Conservation (phyloP, 2,888 invertebrate genomes). For the Cryptocephalus primarius region DNA sequence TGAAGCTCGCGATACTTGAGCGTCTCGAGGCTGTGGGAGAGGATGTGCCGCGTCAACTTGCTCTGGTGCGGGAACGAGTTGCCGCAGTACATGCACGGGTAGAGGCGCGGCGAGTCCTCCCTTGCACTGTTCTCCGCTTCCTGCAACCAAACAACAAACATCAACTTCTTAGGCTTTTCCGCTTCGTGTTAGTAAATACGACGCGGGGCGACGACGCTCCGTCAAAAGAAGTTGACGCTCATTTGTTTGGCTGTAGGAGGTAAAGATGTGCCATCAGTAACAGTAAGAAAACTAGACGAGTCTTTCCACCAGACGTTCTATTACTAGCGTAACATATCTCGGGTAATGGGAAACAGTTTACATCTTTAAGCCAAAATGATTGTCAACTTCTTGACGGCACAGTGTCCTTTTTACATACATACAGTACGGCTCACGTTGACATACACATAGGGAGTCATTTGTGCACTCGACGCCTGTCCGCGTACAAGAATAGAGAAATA, state of each 20-base stretch:
- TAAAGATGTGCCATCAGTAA: slow-evolving; percentile 21
- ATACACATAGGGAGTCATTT: no score
- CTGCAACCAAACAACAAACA: slow-evolving; percentile 82
- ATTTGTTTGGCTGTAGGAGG: slow-evolving; percentile 57
- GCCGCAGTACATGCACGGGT: slow-evolving; percentile 84
- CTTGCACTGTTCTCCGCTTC: slow-evolving; percentile 42
- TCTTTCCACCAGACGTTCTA: no score
- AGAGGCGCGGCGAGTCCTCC: slow-evolving; percentile 37
- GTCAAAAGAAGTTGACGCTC: slow-evolving; percentile 78
- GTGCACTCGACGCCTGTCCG: no score
- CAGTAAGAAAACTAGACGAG: slow-evolving; percentile 10
- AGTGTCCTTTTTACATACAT: slow-evolving; percentile 5
- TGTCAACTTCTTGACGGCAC: slow-evolving; percentile 88
- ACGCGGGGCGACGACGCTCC: slow-evolving; percentile 20
- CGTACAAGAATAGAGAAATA: no score
- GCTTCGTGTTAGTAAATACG: neutral
- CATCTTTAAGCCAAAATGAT: slow-evolving; percentile 65
- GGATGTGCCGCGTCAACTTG: slow-evolving; percentile 81
- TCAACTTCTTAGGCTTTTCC: slow-evolving; percentile 67
- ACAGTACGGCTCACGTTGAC: no score
- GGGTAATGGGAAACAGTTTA: neutral
- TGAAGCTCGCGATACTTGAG: slow-evolving; percentile 68
- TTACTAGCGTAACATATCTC: no score
- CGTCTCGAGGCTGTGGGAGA: slow-evolving; percentile 80
- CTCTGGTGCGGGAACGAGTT: slow-evolving; percentile 81